Base-by-base conservation (phyloP, 2,888 invertebrate species). In the Mythimna ferrago region DNA sequence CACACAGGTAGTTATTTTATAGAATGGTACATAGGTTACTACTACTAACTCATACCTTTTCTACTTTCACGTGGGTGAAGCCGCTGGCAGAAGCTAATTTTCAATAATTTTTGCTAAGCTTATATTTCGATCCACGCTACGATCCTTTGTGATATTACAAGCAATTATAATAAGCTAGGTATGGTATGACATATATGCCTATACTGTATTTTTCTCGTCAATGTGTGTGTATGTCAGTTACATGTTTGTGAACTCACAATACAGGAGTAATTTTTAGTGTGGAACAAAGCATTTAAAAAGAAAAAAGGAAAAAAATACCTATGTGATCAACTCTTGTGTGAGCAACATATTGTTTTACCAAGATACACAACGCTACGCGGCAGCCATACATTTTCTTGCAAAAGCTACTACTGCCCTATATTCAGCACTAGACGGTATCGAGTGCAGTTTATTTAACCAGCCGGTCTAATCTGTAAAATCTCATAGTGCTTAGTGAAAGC, bases 391-490 rank as follows among this genome's bases (percentile, higher is more conserved):
- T 32, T 64, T 48, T 51, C 1, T 32, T 62, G 19, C 19, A 58
- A 10, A 16, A 44, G 7, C 1, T 14, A 19, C 26, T 64, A n/a
- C n/a, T n/a, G 35, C 35, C 10, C 51, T 35, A 53, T 9, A n/a
- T 41, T 5, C 0, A 41, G 7, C 4, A 21, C 6, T 61, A 16
- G 7, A n/a, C 38, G 2, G 54, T n/a, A 63, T n/a, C 38, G 21
- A 53, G 21, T 44, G 48, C n/a, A n/a, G n/a, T 14, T 56, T 32
- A 56, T 70, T 41, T 76, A 16, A 67, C 60, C 6, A 16, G n/a
- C n/a, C 11, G 4, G 35, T n/a, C n/a, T n/a, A n/a, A 19, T 53
- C 51, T 53, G 7, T n/a, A n/a, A 19, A 51, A 51, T 19, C 19
- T 19, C 51, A 51, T 19, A 51, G 19, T 6, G 16, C 14, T 7